phyloP scores from a whole-genome alignment of 2,888 invertebrate genomes.

The Arctia plantaginis region DNA sequence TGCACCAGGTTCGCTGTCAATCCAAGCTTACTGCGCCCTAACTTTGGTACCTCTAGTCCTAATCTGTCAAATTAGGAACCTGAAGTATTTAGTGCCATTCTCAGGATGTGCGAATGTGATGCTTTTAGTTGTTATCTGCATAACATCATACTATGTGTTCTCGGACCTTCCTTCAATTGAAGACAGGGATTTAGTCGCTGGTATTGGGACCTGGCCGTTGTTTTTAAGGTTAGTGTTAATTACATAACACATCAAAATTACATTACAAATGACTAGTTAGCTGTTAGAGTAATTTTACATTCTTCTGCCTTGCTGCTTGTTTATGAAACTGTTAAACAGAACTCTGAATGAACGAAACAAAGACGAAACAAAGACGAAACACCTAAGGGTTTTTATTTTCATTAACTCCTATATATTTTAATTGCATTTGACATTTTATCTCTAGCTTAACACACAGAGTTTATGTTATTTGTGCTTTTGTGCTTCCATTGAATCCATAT shows the following conservation, averaged over 20 bases:
- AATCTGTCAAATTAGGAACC: slow-evolving; percentile 90
- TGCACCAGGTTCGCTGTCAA: slow-evolving; percentile 78
- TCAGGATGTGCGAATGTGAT: slow-evolving; percentile 94
- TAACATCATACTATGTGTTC: slow-evolving; percentile 94
- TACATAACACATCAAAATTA: background rate
- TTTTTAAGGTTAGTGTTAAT: slow-evolving; percentile 89
- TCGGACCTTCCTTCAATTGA: slow-evolving; percentile 74
- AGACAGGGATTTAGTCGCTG: slow-evolving; percentile 81
- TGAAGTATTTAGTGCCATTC: slow-evolving; percentile 95
- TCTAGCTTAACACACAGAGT: no score
- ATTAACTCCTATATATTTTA: background rate
- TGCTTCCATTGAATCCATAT: no score
- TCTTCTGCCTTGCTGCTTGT: no score
- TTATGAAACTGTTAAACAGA: no score
- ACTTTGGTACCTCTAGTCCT: slow-evolving; percentile 90
- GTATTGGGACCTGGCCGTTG: slow-evolving; percentile 89
- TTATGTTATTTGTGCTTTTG: no score
- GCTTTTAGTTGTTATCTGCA: slow-evolving; percentile 91
- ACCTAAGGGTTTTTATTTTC: background rate
- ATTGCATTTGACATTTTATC: no score
- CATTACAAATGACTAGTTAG: no score
- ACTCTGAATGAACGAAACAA: no score
- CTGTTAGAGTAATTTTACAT: no score
- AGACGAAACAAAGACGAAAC: background rate
- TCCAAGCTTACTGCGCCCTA: slow-evolving; percentile 88